These are phyloP conservation scores for Campylorhamphus procurvoides DNA, from an alignment of 2,113 vertebrate species.

Conservation along the genomic window DNA sequence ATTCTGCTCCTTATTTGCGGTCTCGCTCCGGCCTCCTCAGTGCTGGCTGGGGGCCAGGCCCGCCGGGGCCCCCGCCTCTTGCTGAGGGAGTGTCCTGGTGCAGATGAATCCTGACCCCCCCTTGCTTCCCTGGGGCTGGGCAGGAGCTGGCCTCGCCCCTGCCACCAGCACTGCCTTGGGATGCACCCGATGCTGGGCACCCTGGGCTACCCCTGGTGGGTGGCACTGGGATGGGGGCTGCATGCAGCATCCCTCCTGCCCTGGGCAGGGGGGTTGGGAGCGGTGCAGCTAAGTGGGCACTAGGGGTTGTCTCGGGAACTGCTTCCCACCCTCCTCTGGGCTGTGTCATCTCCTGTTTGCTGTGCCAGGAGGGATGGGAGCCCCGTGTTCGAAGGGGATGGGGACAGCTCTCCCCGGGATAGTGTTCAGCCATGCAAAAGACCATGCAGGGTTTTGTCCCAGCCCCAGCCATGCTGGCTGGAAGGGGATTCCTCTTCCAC, in stretches of 20 bases:
- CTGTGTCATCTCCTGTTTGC: fast-evolving
- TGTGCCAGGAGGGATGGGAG: background rate
- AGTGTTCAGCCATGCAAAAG: fast-evolving
- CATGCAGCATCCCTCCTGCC: background rate
- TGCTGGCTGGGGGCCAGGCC: constrained; percentile 43
- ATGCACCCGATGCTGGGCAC: fast-evolving
- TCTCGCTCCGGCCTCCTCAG: constrained; percentile 39
- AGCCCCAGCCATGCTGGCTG: background rate
- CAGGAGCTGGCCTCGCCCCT: background rate
- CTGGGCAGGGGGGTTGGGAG: background rate
- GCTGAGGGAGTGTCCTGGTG: constrained; percentile 10
- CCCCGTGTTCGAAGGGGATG: fast-evolving
- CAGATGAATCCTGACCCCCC: background rate
- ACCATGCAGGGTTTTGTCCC: background rate
- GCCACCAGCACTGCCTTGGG: background rate
- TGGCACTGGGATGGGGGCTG: background rate
- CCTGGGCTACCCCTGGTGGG: background rate
- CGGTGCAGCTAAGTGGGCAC: fast-evolving
- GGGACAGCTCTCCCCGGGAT: background rate
- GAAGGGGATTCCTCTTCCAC: background rate
- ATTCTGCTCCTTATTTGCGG: constrained; percentile 71
- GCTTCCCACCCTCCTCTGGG: fast-evolving
- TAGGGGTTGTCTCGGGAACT: background rate
- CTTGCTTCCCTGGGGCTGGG: background rate
- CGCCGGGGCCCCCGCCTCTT: constrained; percentile 1